Evolutionary conservation across 2,797 vertebrate species (phyloP), one percentile per base, ranked within the genome.

Genomic region (Mycteria americana): DNA sequence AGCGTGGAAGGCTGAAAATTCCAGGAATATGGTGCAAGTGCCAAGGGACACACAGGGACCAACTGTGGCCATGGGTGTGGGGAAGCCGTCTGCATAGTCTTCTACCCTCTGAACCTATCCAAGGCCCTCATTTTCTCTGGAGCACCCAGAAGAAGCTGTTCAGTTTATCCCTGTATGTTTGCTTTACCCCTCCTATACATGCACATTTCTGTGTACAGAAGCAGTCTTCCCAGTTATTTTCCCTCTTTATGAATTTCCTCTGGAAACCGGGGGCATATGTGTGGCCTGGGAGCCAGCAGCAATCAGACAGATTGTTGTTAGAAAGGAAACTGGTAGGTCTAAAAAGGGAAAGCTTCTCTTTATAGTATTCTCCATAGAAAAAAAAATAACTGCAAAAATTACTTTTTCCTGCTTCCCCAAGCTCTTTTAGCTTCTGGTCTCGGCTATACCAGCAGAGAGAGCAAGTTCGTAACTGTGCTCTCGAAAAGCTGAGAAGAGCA

Each of bases 401-500:
- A 78, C 60, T 80, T 94, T 79, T 81, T 90, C 62, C 63, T 94
- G 83, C 54, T 88, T 92, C 35, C 19, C 33, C 73, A 90, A 86
- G 74, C 33, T 73, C 43, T 94, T 93, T 86, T 62, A 84, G 37
- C 50, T 91, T 92, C 93, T 93, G 50, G 23, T 79, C 43, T 93
- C 50, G 63, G 73, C 35, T 88, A 33, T 54, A 43, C 35, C 41
- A 88, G 74, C 70, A 95, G 65, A 81, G 28, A 94, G 48, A 90
- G 25, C 33, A 78, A 88, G 33, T 56, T 89, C 73, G 75, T 94
- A 74, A 91, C 65, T 84, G 65, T 82, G 28, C 62, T 93, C 51
- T 76, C 50, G 24, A 90, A 94, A 93, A 96, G 56, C 86, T 85
- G 92, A 92, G 76, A 92, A 87, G 78, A 91, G 69, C 82, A 65